phyloP scores from a whole-genome alignment of 2,113 vertebrate species.

The Rynchops niger region DNA sequence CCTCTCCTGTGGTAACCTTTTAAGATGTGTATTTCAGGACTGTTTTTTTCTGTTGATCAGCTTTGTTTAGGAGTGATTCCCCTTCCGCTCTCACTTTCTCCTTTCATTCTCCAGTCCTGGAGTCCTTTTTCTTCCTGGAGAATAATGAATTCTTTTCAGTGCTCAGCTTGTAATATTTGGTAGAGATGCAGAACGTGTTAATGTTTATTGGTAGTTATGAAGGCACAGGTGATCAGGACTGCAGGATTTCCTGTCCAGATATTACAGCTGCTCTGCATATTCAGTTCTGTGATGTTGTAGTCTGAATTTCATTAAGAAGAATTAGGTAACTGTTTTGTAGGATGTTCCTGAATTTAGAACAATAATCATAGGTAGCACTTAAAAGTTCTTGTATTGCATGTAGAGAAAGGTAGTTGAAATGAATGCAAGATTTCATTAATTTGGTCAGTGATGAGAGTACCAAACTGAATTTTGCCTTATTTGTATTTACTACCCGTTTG shows the following conservation, averaged over 20 bases:
- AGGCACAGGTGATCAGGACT: not conserved
- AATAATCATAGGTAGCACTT: not conserved
- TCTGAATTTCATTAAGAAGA: not conserved
- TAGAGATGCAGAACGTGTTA: not conserved
- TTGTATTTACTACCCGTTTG: not conserved
- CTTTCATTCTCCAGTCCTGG: not conserved
- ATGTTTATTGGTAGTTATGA: not conserved
- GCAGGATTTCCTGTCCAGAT: not conserved
- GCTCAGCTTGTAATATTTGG: not conserved
- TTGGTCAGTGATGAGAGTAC: not conserved
- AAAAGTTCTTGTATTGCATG: not conserved
- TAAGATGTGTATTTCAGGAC: not conserved
- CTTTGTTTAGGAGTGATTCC: not conserved
- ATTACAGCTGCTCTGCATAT: not conserved
- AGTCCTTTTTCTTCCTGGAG: not conserved
- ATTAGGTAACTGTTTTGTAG: not conserved
- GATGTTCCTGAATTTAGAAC: not conserved
- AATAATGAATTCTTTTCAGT: not conserved
- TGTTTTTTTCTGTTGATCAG: not conserved
- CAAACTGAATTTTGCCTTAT: not conserved
- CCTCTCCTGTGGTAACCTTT: not conserved
- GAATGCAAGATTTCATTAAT: not conserved
- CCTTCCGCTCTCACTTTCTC: not conserved
- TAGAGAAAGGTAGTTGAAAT: not conserved
- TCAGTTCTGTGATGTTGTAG: not conserved